Evolutionary conservation across 2,113 vertebrate genomes (phyloP).

Genomic region (Heterochromis multidens): DNA sequence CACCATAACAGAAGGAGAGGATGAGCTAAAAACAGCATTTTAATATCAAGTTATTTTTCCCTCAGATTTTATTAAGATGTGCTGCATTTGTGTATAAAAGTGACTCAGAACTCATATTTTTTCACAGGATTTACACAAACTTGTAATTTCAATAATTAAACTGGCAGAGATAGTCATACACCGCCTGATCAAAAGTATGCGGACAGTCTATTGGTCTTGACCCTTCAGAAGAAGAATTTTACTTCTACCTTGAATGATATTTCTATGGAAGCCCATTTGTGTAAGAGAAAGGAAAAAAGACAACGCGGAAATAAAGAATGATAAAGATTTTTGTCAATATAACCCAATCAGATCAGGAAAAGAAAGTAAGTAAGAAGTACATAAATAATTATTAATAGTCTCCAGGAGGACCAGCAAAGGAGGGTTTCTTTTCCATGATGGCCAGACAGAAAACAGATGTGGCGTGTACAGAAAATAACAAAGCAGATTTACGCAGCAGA

Average conservation of each 20-base stretch:
- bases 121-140: too few species aligned
- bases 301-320: background rate
- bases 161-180: too few species aligned
- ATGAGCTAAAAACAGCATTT: background rate
- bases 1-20: background rate
- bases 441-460: background rate
- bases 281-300: background rate
- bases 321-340: background rate
- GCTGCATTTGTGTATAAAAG: too few species aligned
- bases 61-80: background rate
- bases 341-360: background rate
- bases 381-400: accelerated
- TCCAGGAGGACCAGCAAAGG: background rate
- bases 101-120: too few species aligned
- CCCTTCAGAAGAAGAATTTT: too few species aligned
- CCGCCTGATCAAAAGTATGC: too few species aligned
- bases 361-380: background rate
- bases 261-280: background rate
- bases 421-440: background rate
- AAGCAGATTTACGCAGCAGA: background rate
- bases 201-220: too few species aligned
- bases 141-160: too few species aligned
- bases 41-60: background rate
- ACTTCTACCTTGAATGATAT: too few species aligned
- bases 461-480: background rate